phyloP scores from a whole-genome alignment of 2,797 vertebrate genomes.

The Otolemur crassicaudatus region DNA sequence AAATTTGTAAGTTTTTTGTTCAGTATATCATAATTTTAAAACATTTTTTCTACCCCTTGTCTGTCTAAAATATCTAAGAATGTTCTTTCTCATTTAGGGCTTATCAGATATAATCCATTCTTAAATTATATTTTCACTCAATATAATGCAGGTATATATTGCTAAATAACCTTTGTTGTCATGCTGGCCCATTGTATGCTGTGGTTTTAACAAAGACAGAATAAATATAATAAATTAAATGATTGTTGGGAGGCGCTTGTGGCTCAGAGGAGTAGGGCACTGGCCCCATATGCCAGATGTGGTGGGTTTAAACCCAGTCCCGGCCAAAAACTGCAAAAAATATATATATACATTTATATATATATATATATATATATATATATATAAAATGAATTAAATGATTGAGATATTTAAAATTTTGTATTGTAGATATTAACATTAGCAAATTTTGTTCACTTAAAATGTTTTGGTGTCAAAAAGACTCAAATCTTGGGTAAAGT shows the following conservation, averaged over 20 bases:
- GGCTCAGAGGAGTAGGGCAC: too few relatives aligned
- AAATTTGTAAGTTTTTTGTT: conserved; percentile 12
- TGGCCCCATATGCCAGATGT: too few relatives aligned
- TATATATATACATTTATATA: too few relatives aligned
- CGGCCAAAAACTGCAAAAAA: too few relatives aligned
- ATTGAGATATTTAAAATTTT: conserved; percentile 46
- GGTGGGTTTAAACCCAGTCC: too few relatives aligned
- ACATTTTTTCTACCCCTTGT: neutral
- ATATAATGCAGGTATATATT: conserved; percentile 9
- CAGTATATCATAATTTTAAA: conserved; percentile 42
- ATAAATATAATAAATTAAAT: conserved; percentile 50
- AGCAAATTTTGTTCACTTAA: conserved; percentile 49
- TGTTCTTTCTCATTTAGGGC: conserved; percentile 48
- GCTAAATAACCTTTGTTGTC: conserved; percentile 48
- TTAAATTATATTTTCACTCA: conserved; percentile 51
- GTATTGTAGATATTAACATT: conserved; percentile 1
- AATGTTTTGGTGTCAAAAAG: conserved; percentile 24
- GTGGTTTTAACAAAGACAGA: neutral
- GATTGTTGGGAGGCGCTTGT: neutral
- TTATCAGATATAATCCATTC: conserved; percentile 16
- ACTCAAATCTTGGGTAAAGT: conserved; percentile 43
- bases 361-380: too few relatives aligned
- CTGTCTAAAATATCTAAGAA: conserved; percentile 48
- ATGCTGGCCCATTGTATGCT: conserved; percentile 26
- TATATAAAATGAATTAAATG: neutral